These are phyloP conservation scores for Pocillopora damicornis DNA, from an alignment of 64 coral and sea anemone genomes.

Conservation along the genomic window DNA sequence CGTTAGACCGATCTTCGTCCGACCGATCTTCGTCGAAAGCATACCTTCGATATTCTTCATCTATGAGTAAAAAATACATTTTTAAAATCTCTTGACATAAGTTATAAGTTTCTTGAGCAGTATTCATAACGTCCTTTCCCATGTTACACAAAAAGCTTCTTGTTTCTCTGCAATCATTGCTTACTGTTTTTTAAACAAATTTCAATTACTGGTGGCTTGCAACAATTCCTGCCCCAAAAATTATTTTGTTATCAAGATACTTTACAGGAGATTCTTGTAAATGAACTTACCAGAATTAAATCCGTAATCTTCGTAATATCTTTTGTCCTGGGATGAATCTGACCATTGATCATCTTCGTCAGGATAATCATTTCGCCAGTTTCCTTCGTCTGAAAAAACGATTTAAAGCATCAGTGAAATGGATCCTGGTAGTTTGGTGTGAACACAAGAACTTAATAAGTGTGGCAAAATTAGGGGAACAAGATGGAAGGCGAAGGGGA, in stretches of 20 bases:
- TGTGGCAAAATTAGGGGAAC: no score
- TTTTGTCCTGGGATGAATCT: conserved; percentile 21
- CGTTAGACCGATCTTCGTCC: background rate
- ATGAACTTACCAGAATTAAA: conserved; percentile 49
- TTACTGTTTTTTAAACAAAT: no score
- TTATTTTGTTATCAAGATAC: background rate
- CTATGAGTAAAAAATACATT: background rate
- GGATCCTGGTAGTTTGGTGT: background rate
- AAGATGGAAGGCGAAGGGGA: no score
- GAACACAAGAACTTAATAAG: no score
- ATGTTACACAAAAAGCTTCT: no score
- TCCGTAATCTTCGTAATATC: conserved; percentile 40
- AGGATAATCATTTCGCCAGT: conserved; percentile 68
- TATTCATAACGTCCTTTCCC: background rate
- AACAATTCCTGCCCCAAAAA: background rate
- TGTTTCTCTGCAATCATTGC: no score
- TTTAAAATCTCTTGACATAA: background rate
- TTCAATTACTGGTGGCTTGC: background rate
- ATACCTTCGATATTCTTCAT: conserved; percentile 29
- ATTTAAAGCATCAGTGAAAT: background rate
- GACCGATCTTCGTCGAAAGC: conserved; percentile 21
- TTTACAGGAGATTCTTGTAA: background rate
- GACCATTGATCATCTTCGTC: conserved; percentile 44
- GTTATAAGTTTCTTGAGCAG: background rate
- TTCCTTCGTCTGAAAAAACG: conserved; percentile 36